These are phyloP conservation scores for Engystomops pustulosus DNA, from an alignment of 2,113 vertebrate species.

Conservation along the genomic window DNA sequence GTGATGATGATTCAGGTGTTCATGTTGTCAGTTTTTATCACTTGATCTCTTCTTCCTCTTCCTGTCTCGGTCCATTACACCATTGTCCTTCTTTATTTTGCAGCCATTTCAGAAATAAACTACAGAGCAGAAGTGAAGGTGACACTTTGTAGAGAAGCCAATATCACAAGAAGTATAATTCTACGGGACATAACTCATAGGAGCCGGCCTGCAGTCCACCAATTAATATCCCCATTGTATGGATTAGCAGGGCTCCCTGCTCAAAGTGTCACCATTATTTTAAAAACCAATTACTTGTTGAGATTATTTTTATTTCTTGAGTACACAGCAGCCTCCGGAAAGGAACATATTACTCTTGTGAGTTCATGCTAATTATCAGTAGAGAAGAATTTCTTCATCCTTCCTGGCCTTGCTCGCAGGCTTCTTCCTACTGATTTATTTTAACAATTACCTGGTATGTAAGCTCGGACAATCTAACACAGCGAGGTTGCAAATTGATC, in stretches of 20 bases:
- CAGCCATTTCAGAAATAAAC: neutral
- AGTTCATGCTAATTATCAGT: slow-evolving; percentile 41
- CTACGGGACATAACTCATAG: neutral
- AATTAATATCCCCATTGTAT: slow-evolving; percentile 12
- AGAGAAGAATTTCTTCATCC: neutral
- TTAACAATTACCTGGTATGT: slow-evolving; percentile 24
- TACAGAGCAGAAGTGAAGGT: neutral
- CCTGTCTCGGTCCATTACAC: neutral
- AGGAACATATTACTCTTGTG: slow-evolving; percentile 27
- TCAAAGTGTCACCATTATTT: slow-evolving; percentile 13
- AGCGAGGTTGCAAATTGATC: neutral
- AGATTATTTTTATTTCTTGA: slow-evolving; percentile 23
- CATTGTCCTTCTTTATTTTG: too few relatives aligned
- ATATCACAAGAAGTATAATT: neutral
- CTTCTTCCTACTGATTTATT: slow-evolving; percentile 34
- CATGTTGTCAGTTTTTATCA: too few relatives aligned
- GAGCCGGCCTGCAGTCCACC: neutral
- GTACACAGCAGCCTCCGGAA: slow-evolving; percentile 9
- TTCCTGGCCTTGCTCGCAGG: slow-evolving; percentile 5
- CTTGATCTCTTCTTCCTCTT: too few relatives aligned
- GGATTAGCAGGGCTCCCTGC: neutral
- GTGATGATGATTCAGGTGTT: too few relatives aligned
- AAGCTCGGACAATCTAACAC: slow-evolving; percentile 3
- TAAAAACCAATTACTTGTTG: slow-evolving; percentile 44
- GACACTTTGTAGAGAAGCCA: neutral